Evolutionary conservation across 2,113 vertebrate genomes (phyloP).

Genomic region (Passer montanus): DNA sequence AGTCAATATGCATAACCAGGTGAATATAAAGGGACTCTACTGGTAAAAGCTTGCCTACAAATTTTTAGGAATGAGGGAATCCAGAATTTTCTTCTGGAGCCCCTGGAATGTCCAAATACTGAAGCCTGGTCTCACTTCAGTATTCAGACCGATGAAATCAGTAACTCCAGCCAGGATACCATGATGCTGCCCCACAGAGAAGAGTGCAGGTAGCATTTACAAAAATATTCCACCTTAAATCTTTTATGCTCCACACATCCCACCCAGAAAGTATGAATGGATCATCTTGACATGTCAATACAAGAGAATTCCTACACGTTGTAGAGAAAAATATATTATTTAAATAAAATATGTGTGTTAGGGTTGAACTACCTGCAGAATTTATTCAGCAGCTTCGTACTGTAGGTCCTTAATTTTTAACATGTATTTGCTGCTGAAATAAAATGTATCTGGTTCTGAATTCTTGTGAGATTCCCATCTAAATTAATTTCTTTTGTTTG

Average conservation of each 20-base stretch:
- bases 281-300: not conserved
- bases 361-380: not conserved
- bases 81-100: not conserved
- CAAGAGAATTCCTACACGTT: not conserved
- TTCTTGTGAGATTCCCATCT: not conserved
- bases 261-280: not conserved
- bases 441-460: not conserved
- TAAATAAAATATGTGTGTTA: not conserved
- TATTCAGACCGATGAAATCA: not conserved
- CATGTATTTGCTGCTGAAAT: slow-evolving; percentile 22
- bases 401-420: not conserved
- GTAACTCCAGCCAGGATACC: not conserved
- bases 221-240: not conserved
- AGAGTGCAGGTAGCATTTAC: not conserved
- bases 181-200: not conserved
- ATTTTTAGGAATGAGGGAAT: not conserved
- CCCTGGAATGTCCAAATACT: not conserved
- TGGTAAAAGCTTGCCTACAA: not conserved
- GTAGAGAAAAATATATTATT: not conserved
- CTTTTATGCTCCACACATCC: not conserved
- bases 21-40: not conserved
- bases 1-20: not conserved
- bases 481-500: not conserved
- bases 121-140: not conserved
- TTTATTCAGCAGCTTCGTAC: not conserved